Base-by-base conservation (phyloP, 2,113 vertebrate species). In the Ceyx melanurus region DNA sequence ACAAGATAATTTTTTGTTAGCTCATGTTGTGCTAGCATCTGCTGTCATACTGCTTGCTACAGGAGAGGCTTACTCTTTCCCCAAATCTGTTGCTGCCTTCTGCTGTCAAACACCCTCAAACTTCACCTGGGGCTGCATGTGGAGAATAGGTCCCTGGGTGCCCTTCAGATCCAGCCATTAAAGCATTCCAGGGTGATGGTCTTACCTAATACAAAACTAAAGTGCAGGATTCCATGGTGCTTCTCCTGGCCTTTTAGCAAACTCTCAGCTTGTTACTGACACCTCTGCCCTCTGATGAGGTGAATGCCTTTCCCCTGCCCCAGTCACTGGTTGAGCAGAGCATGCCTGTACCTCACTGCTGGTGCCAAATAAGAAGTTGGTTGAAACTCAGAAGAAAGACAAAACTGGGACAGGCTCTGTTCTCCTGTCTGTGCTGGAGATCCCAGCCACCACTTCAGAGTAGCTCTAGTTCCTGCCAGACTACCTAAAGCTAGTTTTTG, bases 1-100 rank as follows among this genome's bases (percentile, higher is more conserved):
- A 88, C 61, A 67, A 86, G 60, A 15, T 88, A 89, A 51, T 58
- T 77, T 89, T 20, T 64, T 88, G 71, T 93, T 85, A 68, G 65
- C 6, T 74, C 80, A 81, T 42, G 31, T 91, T 53, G 61, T 7
- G 2, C 57, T 79, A 86, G 64, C 51, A 33, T 48, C 20, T 93
- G 54, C 75, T 88, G 21, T 86, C 82, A 60, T 42, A 20, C 51
- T 72, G 53, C 29, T 42, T 73, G 40, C 53, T 42, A 23, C 19
- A 60, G 53, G 71, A 79, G 42, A 73, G 10, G 20, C 15, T 86
- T 10, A 13, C 23, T 40, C 58, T 85, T 95, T 81, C 81, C 28
- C 81, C 19, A 15, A 33, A 75, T 71, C 26, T 46, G 28, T 60
- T 74, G n/a, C 35, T 81, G 79, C 67, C 58, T 96, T 93, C 53